Percentiles rank a stretch among this genome's conserved stretches.
phyloP scores from a whole-genome alignment of 2,113 vertebrate genomes.

The Malurus melanocephalus region DNA sequence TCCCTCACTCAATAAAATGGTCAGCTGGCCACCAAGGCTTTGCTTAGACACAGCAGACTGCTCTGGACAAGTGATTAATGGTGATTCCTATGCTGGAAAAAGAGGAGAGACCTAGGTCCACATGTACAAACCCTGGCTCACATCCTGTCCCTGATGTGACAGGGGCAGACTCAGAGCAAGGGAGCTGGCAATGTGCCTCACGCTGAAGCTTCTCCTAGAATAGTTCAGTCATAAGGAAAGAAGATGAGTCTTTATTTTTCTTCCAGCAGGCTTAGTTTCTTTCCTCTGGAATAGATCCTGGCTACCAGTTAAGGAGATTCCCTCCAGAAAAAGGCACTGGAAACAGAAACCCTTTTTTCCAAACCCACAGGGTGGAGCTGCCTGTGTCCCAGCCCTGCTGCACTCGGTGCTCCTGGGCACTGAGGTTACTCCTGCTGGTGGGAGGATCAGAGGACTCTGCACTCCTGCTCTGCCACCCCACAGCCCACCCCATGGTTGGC shows the following conservation, averaged over 20 bases:
- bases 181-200: constrained; percentile 29
- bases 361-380: neutral
- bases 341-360: constrained; percentile 19
- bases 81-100: constrained; percentile 28
- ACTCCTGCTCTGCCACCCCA: neutral
- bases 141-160: constrained; percentile 26
- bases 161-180: constrained; percentile 31
- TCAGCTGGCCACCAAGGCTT: neutral
- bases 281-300: constrained; percentile 35
- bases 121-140: neutral
- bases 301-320: constrained; percentile 36
- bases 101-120: constrained; percentile 15
- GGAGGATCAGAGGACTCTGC: accelerated
- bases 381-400: neutral
- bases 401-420: accelerated
- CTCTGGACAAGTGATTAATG: neutral
- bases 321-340: constrained; percentile 34
- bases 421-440: neutral
- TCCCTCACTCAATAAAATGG: neutral
- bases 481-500: neutral
- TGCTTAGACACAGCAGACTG: neutral
- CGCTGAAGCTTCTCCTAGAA: constrained; percentile 37
- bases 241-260: constrained; percentile 29
- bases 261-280: constrained; percentile 31
- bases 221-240: constrained; percentile 3